Percentiles rank a stretch among this genome's conserved stretches.
These are phyloP conservation scores for Felis catus DNA, from an alignment of 2,113 vertebrate genomes.

Conservation along the genomic window F.catus_Fca126_mat1.0 CM031411.1:113914001-113914500, in stretches of 20 bases:
- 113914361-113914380: neutral
- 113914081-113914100: neutral
- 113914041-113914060: too few relatives aligned
- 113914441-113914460: neutral
- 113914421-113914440: neutral
- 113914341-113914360: neutral
- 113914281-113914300: neutral
- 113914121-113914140: neutral
- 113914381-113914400: neutral
- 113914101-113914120: neutral
- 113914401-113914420: neutral
- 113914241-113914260: neutral
- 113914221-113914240: neutral
- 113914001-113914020: too few relatives aligned
- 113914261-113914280: neutral
- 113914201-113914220: neutral
- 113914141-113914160: neutral
- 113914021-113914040: too few relatives aligned
- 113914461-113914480: neutral
- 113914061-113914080: too few relatives aligned
- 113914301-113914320: neutral
- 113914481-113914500: neutral
- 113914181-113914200: neutral
- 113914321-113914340: neutral
- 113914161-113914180: neutral